phyloP scores from a whole-genome alignment of 2,888 invertebrate species.

The Metellina segmentata region DNA sequence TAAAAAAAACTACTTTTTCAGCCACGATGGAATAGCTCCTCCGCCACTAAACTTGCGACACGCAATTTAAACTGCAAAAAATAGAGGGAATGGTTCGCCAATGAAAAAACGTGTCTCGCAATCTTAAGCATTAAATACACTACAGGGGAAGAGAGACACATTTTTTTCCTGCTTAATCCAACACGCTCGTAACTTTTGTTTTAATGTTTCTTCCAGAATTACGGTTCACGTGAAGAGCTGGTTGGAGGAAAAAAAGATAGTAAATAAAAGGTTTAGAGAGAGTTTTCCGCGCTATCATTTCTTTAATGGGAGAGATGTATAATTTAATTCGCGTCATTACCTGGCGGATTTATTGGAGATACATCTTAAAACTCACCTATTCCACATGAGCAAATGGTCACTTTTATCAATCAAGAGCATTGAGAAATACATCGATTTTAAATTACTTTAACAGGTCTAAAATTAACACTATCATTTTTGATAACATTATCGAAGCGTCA shows the following conservation, averaged over 20 bases:
- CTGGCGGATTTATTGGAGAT: not conserved
- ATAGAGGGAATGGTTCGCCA: constrained; percentile 19
- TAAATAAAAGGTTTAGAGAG: not conserved
- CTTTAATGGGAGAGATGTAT: not conserved
- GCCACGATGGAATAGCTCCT: constrained; percentile 11
- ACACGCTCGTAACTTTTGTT: constrained; percentile 40
- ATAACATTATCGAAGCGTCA: too few species aligned
- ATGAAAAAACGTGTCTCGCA: constrained; percentile 40
- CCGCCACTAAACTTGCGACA: constrained; percentile 21
- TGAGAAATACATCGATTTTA: too few species aligned
- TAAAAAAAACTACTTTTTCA: constrained; percentile 13
- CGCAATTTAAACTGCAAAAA: constrained; percentile 26
- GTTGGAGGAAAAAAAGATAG: constrained; percentile 5
- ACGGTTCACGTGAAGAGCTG: not conserved
- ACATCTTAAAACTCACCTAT: constrained; percentile 1
- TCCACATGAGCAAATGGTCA: not conserved
- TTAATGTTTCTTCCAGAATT: constrained; percentile 32
- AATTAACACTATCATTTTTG: too few species aligned
- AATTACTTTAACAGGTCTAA: too few species aligned
- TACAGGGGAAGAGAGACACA: not conserved
- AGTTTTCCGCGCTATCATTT: not conserved
- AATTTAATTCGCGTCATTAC: constrained; percentile 15
- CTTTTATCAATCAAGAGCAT: too few species aligned
- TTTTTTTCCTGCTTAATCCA: not conserved
- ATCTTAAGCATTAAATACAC: constrained; percentile 36